Conservation (phyloP, 2,888 invertebrate genomes). For the Panzeria rudis region DNA sequence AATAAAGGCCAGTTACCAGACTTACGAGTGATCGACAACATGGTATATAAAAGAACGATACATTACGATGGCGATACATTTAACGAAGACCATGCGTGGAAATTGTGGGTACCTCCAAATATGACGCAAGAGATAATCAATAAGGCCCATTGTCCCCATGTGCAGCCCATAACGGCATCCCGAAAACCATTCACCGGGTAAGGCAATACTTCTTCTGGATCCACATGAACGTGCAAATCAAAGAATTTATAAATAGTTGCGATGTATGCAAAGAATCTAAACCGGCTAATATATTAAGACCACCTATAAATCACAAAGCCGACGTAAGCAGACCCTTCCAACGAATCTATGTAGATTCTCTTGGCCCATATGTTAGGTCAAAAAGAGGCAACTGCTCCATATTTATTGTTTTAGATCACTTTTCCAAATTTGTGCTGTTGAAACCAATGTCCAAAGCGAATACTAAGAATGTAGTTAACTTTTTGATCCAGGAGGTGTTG, state of each 20-base stretch:
- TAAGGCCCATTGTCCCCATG: neutral
- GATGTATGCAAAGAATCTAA: too few species aligned
- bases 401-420: neutral
- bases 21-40: neutral
- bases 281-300: too few species aligned
- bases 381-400: neutral
- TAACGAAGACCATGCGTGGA: neutral
- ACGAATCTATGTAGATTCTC: slow-evolving; percentile 5
- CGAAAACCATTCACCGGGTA: neutral
- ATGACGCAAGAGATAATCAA: neutral
- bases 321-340: too few species aligned
- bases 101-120: neutral
- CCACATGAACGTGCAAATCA: too few species aligned
- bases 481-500: neutral
- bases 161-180: neutral
- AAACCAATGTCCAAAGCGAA: slow-evolving; percentile 16
- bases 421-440: neutral
- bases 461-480: slow-evolving; percentile 2
- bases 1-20: neutral
- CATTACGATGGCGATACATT: neutral
- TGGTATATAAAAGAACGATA: neutral
- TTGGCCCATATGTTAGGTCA: neutral
- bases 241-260: too few species aligned
- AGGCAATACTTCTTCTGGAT: slow-evolving; percentile 9
- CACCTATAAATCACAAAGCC: too few species aligned